Conservation (phyloP, 2,888 invertebrate genomes). For the Lysandra bellargus region DNA sequence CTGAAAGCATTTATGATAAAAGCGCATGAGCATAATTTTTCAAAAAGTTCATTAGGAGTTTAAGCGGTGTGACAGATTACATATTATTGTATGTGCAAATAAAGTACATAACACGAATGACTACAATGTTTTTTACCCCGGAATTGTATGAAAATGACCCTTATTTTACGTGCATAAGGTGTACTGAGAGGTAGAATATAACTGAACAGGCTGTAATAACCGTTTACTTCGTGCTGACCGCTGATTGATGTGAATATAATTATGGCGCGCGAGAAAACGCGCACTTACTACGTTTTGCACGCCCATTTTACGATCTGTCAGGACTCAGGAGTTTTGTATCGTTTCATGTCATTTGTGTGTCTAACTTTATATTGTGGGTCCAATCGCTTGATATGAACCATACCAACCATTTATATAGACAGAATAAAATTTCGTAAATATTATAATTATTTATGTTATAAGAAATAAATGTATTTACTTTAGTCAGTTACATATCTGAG, state of each 20-base stretch:
- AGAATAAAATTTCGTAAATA: too few relatives aligned
- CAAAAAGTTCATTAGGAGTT: conserved; percentile 5
- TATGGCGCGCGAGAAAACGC: conserved; percentile 54
- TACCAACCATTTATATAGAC: too few relatives aligned
- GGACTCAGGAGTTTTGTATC: neutral
- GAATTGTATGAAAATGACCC: neutral
- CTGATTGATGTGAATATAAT: conserved; percentile 79
- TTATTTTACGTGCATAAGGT: neutral
- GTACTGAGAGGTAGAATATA: neutral
- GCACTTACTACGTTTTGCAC: neutral
- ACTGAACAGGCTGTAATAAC: conserved; percentile 49
- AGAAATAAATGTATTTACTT: too few relatives aligned
- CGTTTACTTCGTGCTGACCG: conserved; percentile 64
- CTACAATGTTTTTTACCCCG: conserved; percentile 38
- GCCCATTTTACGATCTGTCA: conserved; percentile 4
- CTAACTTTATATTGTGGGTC: neutral
- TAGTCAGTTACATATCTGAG: too few relatives aligned
- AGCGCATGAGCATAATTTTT: neutral
- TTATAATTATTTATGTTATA: too few relatives aligned
- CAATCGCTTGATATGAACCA: neutral
- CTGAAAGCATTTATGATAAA: neutral
- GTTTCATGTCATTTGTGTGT: neutral
- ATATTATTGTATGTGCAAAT: conserved; percentile 28
- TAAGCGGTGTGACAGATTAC: conserved; percentile 10
- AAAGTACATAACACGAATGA: conserved; percentile 50